Base-by-base conservation (phyloP, 1,140 invertebrate species). In the Mercenaria mercenaria region DNA sequence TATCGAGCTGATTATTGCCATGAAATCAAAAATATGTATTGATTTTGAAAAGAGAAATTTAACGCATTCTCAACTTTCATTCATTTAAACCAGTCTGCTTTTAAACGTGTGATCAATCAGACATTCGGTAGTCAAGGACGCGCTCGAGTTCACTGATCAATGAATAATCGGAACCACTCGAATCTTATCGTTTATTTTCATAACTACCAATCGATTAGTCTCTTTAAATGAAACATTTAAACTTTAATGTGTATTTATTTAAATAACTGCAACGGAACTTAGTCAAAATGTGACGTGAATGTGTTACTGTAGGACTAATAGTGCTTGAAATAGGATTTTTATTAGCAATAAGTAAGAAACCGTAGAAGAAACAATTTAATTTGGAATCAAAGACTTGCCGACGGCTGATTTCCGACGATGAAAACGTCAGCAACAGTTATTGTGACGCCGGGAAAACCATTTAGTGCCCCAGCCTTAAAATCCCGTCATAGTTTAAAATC, bases 91-190 rank as follows among this genome's bases (percentile, higher is more conserved):
- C 34, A 37, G 26, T 72, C 32, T 72, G 67, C 32, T 29, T 72
- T 11, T 72, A 39, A 72, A 37, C 34, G 29, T 29, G 29, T n/a
- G 34, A 72, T 39, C 67, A 39, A 47, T 15, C 15, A 15, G 52
- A 23, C 52, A 4, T 56, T 67, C 59, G 37, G 81, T 83, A 83
- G 81, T 69, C 81, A 83, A 50, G 81, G 81, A 83, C 81, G 81
- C 81, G 23, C 41, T 83, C 29, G 43, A 69, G 59, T 43, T 69
- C 61, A 69, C 32, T 83, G 81, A 83, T 83, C 64, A 83, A 69
- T 50, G 81, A n/a, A 50, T 47, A 50, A 69, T 83, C 81, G 81
- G 81, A 34, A 83, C 64, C 59, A 32, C 56, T 83, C 81, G 11
- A 43, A 47, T 18, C 39, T 83, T 83, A 83, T 69, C 81, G 81